These are phyloP conservation scores for Orthosia gracilis DNA, from an alignment of 2,888 invertebrate species.

Conservation along the genomic window DNA sequence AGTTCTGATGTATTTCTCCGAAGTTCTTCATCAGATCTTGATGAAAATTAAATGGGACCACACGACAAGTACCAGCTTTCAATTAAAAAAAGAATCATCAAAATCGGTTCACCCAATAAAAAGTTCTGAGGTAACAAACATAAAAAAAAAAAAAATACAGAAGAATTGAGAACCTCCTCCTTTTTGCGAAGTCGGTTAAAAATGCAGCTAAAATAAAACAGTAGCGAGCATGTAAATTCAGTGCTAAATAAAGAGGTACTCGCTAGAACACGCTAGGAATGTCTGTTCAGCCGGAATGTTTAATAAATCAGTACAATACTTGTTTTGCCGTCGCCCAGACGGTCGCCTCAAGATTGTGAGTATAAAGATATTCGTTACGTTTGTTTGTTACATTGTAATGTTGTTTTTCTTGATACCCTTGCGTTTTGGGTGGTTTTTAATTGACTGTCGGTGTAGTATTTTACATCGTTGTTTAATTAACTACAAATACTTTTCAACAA, in stretches of 20 bases:
- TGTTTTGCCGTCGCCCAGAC: slow-evolving; percentile 72
- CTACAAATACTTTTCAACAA: neutral
- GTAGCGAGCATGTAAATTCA: slow-evolving; percentile 58
- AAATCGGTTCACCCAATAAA: no score
- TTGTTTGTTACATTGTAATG: slow-evolving; percentile 42
- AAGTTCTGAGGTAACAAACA: no score
- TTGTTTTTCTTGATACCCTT: slow-evolving; percentile 42
- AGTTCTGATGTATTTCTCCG: no score
- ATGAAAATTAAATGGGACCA: no score
- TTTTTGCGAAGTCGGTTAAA: no score
- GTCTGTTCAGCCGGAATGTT: slow-evolving; percentile 72
- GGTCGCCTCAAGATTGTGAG: slow-evolving; percentile 55
- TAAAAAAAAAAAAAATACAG: no score
- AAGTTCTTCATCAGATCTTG: no score
- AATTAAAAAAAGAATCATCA: no score
- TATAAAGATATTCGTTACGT: slow-evolving; percentile 59
- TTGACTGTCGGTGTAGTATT: neutral
- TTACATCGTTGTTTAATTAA: no score
- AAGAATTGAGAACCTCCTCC: no score
- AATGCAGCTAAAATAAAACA: slow-evolving; percentile 52
- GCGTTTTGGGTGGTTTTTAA: slow-evolving; percentile 33
- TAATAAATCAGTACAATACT: slow-evolving; percentile 78
- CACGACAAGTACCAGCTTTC: no score
- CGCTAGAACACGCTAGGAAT: slow-evolving; percentile 72
- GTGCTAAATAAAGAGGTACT: slow-evolving; percentile 77